Base-by-base conservation (phyloP, 2,888 invertebrate genomes). In the Smittia aterrima region DNA sequence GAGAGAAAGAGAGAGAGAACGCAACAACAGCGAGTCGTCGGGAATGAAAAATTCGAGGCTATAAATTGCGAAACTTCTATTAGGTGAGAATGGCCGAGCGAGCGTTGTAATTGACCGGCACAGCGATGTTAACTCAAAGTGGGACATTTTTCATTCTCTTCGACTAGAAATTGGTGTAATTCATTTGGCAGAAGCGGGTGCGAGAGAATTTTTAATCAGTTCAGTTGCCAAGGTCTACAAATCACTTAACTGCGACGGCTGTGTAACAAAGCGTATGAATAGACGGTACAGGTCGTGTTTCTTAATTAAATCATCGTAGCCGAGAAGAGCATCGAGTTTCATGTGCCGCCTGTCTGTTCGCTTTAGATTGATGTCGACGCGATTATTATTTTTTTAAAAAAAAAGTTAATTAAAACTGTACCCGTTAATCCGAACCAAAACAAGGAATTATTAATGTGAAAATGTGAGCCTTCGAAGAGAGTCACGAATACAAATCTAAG, bases 341-440 rank as follows among this genome's bases (percentile, higher is more conserved):
- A 58, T 22, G 58, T 9, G 58, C 58, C 58, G 18, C 47, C 16
- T 47, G 47, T 16, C 47, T 32, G 32, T 32, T 32, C 32, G 32
- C 32, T 32, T 32, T 9, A 32, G 32, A 32, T 32, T 32, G 32
- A 32, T 32, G 16, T 47, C 47, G 16, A 47, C 47, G n/a, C n/a
- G 16, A 47, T n/a, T 47, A 16, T 47, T 47, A 13, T 47, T 47
- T 16, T 47, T 47, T 47, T 38, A 11, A 11, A 38, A 47, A 47
- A 54, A 54, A 71, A 71, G 54, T 71, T 71, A 71, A 71, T 71
- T 71, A 71, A 71, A 71, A 54, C 24, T 47, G 68, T 47, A 68
- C 32, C 25, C 41, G 47, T 68, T 68, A 68, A 68, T 68, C 22
- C 18, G 20, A 2, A 13, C 22, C 70, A 66, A 32, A 9, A 40